Evolutionary conservation across 2,113 vertebrate genomes (phyloP).

Genomic region (Laticauda colubrina): DNA sequence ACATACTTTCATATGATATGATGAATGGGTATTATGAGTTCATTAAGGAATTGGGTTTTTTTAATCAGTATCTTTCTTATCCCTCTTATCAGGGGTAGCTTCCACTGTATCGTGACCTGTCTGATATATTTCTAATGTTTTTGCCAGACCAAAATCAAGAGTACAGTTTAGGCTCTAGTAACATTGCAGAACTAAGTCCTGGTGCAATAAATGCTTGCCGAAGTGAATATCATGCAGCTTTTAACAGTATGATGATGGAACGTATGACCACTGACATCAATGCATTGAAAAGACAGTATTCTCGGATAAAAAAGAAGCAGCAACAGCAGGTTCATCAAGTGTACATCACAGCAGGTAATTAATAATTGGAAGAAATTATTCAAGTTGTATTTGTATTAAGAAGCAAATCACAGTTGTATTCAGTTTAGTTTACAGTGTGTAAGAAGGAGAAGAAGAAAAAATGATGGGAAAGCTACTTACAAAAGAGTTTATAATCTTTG

Average conservation of each 20-base stretch:
- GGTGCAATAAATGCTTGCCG: slow-evolving; percentile 87
- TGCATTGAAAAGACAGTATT: slow-evolving; percentile 91
- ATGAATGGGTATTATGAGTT: background rate
- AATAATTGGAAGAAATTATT: background rate
- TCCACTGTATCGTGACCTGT: background rate
- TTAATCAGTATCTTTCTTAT: background rate
- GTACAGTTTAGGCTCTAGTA: slow-evolving; percentile 76
- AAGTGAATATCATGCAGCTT: slow-evolving; percentile 88
- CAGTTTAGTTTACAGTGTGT: background rate
- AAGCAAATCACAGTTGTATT: background rate
- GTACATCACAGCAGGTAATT: slow-evolving; percentile 89
- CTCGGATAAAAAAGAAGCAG: slow-evolving; percentile 90
- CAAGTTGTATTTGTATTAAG: background rate
- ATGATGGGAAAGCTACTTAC: background rate
- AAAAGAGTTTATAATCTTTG: slow-evolving; percentile 39
- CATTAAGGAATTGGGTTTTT: background rate
- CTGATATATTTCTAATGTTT: slow-evolving; percentile 11
- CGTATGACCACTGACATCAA: slow-evolving; percentile 96
- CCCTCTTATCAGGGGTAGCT: background rate
- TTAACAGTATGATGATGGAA: slow-evolving; percentile 99
- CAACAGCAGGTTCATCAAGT: slow-evolving; percentile 92
- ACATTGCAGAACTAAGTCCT: slow-evolving; percentile 91
- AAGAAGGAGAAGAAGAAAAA: background rate
- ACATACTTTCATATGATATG: background rate
- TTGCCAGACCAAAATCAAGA: slow-evolving; percentile 79